Evolutionary conservation across 1,140 invertebrate species (phyloP).

Genomic region (Drosophila teissieri): DNA sequence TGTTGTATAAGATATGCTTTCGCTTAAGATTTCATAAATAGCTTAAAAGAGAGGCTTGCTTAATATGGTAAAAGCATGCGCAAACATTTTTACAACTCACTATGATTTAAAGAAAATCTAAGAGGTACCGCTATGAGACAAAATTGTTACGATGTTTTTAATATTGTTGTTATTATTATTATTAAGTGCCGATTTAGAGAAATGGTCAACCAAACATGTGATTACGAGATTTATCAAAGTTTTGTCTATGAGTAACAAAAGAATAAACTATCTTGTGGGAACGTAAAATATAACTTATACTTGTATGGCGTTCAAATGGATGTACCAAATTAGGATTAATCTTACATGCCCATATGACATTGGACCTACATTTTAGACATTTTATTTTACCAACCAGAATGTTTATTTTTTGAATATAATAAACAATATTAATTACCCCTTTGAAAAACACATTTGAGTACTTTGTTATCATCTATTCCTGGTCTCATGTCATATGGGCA

Average conservation of each 20-base stretch:
- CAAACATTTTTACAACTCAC: constrained; percentile 80
- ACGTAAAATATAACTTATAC: constrained; percentile 5
- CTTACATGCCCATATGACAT: constrained; percentile 26
- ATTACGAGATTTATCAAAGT: constrained; percentile 19
- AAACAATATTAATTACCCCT: too few species aligned
- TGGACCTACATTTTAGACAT: background rate
- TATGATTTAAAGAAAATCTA: constrained; percentile 74
- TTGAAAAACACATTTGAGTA: too few species aligned
- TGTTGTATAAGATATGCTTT: constrained; percentile 43
- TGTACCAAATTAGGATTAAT: background rate
- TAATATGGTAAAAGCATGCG: constrained; percentile 71
- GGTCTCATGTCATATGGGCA: constrained; percentile 5
- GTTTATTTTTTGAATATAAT: too few species aligned
- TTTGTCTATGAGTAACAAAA: constrained; percentile 3
- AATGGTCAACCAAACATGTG: constrained; percentile 43
- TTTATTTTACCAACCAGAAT: background rate
- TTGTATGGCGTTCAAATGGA: constrained; percentile 19
- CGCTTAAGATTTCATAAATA: constrained; percentile 52
- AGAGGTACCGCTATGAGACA: constrained; percentile 57
- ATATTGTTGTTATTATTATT: constrained; percentile 8
- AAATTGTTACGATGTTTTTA: constrained; percentile 35
- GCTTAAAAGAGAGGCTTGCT: constrained; percentile 64
- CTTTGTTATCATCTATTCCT: too few species aligned
- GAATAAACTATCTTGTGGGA: constrained; percentile 1
- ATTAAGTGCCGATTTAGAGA: constrained; percentile 45